Conservation (phyloP, 2,113 vertebrate genomes). For the Noturus placidus region DNA sequence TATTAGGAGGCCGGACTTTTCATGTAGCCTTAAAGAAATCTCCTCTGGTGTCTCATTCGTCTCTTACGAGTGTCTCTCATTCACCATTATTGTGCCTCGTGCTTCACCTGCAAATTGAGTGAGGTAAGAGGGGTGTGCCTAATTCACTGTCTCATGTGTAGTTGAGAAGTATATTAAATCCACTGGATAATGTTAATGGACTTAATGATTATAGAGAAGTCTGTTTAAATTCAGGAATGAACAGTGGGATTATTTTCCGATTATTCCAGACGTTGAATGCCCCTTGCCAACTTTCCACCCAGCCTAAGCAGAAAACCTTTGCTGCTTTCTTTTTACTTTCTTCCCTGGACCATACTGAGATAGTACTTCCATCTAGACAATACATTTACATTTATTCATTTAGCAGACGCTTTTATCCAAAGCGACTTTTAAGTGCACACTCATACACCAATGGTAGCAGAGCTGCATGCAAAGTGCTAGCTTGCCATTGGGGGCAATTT, state of each 20-base stretch:
- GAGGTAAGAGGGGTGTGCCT: background rate
- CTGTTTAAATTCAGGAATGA: background rate
- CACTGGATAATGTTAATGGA: background rate
- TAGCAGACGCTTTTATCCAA: too few relatives aligned
- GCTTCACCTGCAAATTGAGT: background rate
- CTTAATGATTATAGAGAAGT: background rate
- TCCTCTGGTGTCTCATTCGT: background rate
- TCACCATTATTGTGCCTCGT: background rate
- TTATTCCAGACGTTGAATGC: background rate
- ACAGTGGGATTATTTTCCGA: background rate
- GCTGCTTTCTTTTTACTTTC: background rate
- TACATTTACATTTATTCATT: too few relatives aligned
- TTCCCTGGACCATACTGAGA: background rate
- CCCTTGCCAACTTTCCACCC: background rate
- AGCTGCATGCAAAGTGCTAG: too few relatives aligned
- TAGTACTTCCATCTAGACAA: slow-evolving; percentile 59
- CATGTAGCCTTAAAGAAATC: background rate
- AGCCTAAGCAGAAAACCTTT: background rate
- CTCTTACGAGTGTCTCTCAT: background rate
- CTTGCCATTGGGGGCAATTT: too few relatives aligned
- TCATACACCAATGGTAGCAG: too few relatives aligned
- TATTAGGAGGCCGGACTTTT: background rate
- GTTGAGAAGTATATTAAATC: background rate
- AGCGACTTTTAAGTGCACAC: too few relatives aligned
- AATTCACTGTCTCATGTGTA: background rate